A percentile compares a stretch with the other conserved stretches of the same genome.
Conservation (phyloP, 2,888 invertebrate species). For the Pecten maximus region DNA sequence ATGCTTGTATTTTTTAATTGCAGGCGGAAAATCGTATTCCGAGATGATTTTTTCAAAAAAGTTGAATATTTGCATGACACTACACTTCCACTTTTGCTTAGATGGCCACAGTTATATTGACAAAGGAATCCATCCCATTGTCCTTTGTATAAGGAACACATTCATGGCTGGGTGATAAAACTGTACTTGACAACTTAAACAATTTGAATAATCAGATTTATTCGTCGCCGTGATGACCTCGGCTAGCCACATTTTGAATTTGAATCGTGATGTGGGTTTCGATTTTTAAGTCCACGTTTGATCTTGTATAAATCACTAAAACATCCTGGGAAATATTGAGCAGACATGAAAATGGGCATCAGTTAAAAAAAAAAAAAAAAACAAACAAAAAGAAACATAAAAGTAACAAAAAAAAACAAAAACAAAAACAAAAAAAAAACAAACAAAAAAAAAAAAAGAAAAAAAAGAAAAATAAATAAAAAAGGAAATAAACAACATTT, state of each 20-base stretch:
- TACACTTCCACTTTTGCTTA: not conserved
- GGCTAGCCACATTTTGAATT: conserved; percentile 6
- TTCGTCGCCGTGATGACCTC: not conserved
- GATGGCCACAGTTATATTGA: not conserved
- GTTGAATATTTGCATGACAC: not conserved
- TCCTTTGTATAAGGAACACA: not conserved
- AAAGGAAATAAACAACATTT: too few relatives aligned
- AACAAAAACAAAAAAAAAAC: too few relatives aligned
- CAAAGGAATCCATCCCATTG: not conserved
- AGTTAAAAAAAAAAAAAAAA: too few relatives aligned
- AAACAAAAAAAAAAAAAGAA: too few relatives aligned
- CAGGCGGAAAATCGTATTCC: not conserved
- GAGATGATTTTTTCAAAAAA: not conserved
- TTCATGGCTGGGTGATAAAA: not conserved
- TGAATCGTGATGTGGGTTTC: not conserved
- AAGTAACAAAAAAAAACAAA: too few relatives aligned
- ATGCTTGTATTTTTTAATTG: not conserved
- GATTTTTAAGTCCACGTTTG: not conserved
- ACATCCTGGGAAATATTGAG: too few relatives aligned
- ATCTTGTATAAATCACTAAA: not conserved
- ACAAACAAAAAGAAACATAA: too few relatives aligned
- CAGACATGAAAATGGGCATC: too few relatives aligned
- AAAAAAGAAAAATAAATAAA: too few relatives aligned
- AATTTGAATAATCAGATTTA: not conserved
- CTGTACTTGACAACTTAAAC: not conserved